These are phyloP conservation scores for Mormyrus hasselquistii DNA, from an alignment of 2,797 vertebrate genomes.

Conservation along the genomic window DNA sequence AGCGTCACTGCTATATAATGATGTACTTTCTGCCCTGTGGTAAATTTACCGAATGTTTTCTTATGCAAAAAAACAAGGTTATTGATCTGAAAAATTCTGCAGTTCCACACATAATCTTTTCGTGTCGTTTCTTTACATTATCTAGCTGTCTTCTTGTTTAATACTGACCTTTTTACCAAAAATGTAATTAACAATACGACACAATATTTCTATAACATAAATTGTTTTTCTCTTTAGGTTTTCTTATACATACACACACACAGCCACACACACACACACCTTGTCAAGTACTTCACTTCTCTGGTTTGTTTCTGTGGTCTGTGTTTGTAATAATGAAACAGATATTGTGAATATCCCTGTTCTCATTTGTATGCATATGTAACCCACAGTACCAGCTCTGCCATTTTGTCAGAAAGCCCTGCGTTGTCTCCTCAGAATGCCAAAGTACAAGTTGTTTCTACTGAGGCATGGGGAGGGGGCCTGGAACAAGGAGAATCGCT, in stretches of 20 bases:
- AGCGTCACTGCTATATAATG: not conserved
- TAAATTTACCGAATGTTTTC: not conserved
- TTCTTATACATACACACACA: not conserved
- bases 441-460: slow-evolving; percentile 82
- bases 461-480: slow-evolving; percentile 93
- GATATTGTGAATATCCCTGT: not conserved
- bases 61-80: not conserved
- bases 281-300: not conserved
- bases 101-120: not conserved
- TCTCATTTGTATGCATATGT: not conserved
- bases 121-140: not conserved
- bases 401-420: not conserved
- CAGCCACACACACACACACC: not conserved
- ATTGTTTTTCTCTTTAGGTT: not conserved
- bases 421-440: slow-evolving; percentile 57
- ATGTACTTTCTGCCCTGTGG: not conserved
- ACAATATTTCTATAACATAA: not conserved
- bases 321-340: not conserved
- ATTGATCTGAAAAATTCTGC: not conserved
- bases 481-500: slow-evolving; percentile 97
- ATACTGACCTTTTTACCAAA: not conserved
- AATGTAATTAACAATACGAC: not conserved
- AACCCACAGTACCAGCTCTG: not conserved
- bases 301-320: not conserved
- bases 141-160: not conserved